Conservation (phyloP, 2,797 vertebrate species). For the Triplophysa bombifrons region DNA sequence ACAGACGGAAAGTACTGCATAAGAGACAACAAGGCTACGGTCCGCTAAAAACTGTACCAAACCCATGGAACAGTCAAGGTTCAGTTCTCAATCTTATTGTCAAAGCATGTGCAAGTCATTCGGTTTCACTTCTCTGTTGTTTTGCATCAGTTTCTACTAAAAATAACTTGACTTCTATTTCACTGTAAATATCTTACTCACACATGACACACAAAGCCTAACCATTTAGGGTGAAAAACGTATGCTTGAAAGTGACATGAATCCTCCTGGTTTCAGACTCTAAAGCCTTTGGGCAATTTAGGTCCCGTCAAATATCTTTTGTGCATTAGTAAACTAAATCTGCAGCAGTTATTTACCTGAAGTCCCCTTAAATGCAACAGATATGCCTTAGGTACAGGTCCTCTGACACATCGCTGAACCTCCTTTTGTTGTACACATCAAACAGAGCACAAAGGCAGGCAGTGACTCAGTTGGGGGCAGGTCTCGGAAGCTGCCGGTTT, state of each 20-base stretch:
- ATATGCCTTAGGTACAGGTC: conserved; percentile 40
- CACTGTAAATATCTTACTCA: conserved; percentile 24
- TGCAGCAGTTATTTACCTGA: conserved; percentile 21
- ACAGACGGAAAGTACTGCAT: conserved; percentile 44
- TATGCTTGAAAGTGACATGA: neutral
- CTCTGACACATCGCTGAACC: conserved; percentile 40
- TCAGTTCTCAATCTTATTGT: neutral
- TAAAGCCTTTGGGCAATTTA: neutral
- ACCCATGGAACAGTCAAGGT: neutral
- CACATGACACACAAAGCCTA: neutral
- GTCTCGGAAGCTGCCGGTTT: conserved; percentile 39
- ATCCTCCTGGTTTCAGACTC: neutral
- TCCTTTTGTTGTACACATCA: conserved; percentile 43
- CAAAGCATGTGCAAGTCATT: neutral
- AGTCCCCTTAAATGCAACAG: conserved; percentile 43
- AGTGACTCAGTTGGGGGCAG: conserved; percentile 30
- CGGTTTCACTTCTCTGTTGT: conserved; percentile 45
- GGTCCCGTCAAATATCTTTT: neutral
- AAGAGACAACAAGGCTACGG: conserved; percentile 24
- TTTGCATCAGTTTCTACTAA: conserved; percentile 29
- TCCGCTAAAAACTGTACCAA: conserved; percentile 17
- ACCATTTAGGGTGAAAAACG: conserved; percentile 5
- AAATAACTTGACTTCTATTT: conserved; percentile 32
- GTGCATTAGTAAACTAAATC: conserved; percentile 1
- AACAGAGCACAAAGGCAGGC: conserved; percentile 43